Conservation (phyloP, 1,140 invertebrate genomes). For the Phortica variegata region DNA sequence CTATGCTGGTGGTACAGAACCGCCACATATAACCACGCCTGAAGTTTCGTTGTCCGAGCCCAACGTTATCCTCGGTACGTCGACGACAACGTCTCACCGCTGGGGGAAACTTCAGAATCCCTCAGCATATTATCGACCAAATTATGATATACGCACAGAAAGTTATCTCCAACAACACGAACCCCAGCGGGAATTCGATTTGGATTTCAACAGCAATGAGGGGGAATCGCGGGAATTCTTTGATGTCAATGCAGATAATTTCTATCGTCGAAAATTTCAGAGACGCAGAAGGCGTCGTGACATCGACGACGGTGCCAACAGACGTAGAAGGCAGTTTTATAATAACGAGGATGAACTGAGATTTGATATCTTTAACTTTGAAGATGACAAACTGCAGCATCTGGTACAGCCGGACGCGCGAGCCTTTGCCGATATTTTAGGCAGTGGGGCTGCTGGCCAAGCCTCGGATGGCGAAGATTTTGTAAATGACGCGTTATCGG, state of each 20-base stretch:
- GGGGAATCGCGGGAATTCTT: conserved; percentile 32
- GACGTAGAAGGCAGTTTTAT: conserved; percentile 2
- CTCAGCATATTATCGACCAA: conserved; percentile 1
- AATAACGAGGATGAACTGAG: conserved; percentile 40
- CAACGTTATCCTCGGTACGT: conserved; percentile 35
- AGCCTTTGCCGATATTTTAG: conserved; percentile 48
- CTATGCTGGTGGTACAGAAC: conserved; percentile 12
- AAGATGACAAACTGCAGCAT: conserved; percentile 46
- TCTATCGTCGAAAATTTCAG: conserved; percentile 32
- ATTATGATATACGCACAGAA: conserved; percentile 36
- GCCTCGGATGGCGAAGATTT: conserved; percentile 26
- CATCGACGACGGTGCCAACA: conserved; percentile 23
- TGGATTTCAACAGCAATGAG: conserved; percentile 29
- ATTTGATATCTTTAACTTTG: conserved; percentile 50
- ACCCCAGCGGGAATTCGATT: conserved; percentile 30
- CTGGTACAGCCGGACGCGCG: conserved; percentile 46
- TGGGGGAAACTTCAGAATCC: conserved; percentile 31
- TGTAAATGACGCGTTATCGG: conserved; percentile 65
- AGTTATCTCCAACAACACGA: conserved; percentile 18
- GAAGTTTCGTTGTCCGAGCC: conserved; percentile 41
- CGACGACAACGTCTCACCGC: conserved; percentile 7
- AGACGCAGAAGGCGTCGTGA: conserved; percentile 25
- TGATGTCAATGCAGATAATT: conserved; percentile 39
- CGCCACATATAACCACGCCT: conserved; percentile 13
- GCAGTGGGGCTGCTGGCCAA: conserved; percentile 2